A percentile compares a stretch with the other conserved stretches of the same genome.
phyloP scores from a whole-genome alignment of 2,113 vertebrate genomes.

The Macroglossus sobrinus region DNA sequence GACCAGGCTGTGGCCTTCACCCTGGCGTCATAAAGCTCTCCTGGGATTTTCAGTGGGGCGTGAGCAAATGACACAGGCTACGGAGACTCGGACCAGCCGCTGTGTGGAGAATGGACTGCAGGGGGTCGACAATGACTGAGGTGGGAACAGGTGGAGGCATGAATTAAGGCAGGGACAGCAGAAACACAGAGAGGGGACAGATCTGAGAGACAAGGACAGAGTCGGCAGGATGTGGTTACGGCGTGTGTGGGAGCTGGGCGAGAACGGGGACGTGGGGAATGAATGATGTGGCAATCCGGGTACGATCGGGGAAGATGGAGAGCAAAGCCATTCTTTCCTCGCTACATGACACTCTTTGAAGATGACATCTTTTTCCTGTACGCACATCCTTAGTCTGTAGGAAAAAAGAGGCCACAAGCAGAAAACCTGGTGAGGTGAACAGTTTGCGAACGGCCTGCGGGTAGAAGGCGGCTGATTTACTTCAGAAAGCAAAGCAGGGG shows the following conservation, averaged over 20 bases:
- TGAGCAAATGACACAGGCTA: neutral
- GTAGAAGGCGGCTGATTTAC: slow-evolving; percentile 56
- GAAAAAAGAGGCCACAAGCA: slow-evolving; percentile 24
- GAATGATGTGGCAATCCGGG: neutral
- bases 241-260: neutral
- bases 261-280: neutral
- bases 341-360: slow-evolving; percentile 19
- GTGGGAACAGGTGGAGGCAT: neutral
- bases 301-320: slow-evolving; percentile 33
- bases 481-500: slow-evolving; percentile 56
- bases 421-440: slow-evolving; percentile 50
- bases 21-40: neutral
- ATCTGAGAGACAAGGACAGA: neutral
- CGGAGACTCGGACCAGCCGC: neutral
- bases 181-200: neutral
- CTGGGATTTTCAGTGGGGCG: neutral
- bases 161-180: neutral
- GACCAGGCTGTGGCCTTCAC: neutral
- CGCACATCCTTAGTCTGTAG: neutral
- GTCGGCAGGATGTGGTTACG: neutral
- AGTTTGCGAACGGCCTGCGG: slow-evolving; percentile 31
- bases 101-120: neutral
- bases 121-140: neutral
- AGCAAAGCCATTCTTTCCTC: slow-evolving; percentile 41
- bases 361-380: neutral